A percentile compares a stretch with the other conserved stretches of the same genome.
Conservation (phyloP, 2,797 vertebrate species). For the Chromis chromis region DNA sequence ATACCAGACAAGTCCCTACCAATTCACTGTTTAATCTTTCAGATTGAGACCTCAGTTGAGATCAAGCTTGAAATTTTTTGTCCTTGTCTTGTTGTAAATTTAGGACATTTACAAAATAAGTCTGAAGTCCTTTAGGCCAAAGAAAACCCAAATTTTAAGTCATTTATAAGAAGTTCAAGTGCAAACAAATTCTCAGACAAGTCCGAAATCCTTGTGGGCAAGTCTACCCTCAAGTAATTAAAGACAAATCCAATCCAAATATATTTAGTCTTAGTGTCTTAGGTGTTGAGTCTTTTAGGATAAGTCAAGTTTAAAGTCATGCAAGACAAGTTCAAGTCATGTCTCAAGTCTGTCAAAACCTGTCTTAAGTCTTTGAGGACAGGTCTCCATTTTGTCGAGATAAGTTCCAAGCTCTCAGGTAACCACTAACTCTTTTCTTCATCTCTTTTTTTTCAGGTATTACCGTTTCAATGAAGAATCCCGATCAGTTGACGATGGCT, state of each 20-base stretch:
- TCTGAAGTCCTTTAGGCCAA: background rate
- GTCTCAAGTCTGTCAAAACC: background rate
- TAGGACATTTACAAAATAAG: too few species aligned
- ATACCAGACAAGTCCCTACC: background rate
- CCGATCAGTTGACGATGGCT: constrained; percentile 86
- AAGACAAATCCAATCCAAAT: background rate
- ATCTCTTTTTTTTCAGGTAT: constrained; percentile 81
- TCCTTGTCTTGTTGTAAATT: too few species aligned
- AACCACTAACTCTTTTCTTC: background rate
- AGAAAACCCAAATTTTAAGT: background rate
- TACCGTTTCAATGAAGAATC: constrained; percentile 91
- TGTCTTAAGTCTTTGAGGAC: too few species aligned
- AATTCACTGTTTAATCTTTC: background rate
- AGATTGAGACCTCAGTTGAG: too few species aligned
- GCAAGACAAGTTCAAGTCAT: background rate
- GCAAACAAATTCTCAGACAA: background rate
- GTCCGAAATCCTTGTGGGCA: too few species aligned
- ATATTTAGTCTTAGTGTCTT: background rate
- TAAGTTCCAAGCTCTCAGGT: too few species aligned
- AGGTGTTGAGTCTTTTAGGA: background rate
- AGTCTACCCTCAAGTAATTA: background rate
- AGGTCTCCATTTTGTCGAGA: too few species aligned
- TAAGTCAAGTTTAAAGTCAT: background rate
- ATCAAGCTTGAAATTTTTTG: background rate
- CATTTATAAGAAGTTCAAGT: background rate